These are phyloP conservation scores for Heterotis niloticus DNA, from an alignment of 2,113 vertebrate genomes.

Conservation along the genomic window DNA sequence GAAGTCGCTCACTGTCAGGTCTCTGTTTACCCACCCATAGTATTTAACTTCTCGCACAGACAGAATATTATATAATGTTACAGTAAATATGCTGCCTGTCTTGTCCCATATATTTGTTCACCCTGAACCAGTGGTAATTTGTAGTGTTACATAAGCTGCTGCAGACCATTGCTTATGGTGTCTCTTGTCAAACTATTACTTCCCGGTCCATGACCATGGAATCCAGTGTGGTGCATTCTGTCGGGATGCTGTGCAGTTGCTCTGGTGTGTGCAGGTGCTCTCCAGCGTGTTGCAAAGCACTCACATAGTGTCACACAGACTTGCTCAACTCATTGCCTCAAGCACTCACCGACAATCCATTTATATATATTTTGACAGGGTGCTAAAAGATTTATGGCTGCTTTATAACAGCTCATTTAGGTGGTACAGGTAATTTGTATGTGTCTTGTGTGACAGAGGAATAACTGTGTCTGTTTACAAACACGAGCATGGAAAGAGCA, in stretches of 20 bases:
- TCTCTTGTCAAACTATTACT: constrained; percentile 24
- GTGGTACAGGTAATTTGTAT: too few species aligned
- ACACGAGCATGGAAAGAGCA: too few species aligned
- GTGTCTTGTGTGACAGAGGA: too few species aligned
- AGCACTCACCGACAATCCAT: background rate
- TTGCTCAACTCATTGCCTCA: constrained; percentile 13
- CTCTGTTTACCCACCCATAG: background rate
- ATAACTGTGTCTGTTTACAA: too few species aligned
- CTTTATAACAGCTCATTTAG: constrained; percentile 18
- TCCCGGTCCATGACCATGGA: constrained; percentile 14
- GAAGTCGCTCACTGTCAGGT: background rate
- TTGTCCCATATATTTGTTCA: constrained; percentile 21
- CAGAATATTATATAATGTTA: constrained; percentile 41
- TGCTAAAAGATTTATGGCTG: constrained; percentile 26
- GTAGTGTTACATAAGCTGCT: constrained; percentile 33
- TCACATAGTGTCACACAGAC: background rate
- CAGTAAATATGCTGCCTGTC: constrained; percentile 19
- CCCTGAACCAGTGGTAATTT: constrained; percentile 33
- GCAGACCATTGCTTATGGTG: constrained; percentile 22
- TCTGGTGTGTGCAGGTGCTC: constrained; percentile 20
- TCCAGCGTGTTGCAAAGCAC: background rate
- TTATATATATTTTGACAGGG: constrained; percentile 8
- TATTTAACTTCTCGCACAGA: constrained; percentile 14
- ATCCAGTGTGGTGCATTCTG: background rate
- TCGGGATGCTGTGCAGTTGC: constrained; percentile 19